Evolutionary conservation across 2,797 vertebrate species (phyloP), one percentile per base, ranked within the genome.

Genomic region (Chromis chromis): DNA sequence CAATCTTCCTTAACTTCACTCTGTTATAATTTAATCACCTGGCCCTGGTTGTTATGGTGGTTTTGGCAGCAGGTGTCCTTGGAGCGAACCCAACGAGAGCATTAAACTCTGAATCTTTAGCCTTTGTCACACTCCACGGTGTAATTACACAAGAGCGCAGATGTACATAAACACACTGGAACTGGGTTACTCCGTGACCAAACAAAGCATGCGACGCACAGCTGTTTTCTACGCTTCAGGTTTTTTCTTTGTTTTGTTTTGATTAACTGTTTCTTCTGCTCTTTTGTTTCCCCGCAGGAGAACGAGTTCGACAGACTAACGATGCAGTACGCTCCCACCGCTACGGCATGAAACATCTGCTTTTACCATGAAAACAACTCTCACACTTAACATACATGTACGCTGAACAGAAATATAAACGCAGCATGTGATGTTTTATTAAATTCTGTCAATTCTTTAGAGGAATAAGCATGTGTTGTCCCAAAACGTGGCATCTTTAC

Each of bases 271-370:
- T 78, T 78, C 48, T 46, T 70, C 49, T 86, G 39, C 42, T 76
- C 46, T 36, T 79, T 63, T 77, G 74, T 77, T 73, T 79, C 74
- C 53, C 65, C 69, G 19, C 87, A 99, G 98, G 98, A 99, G 88
- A 96, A 97, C 5, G 97, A 99, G 78, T 98, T 98, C 79, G 97
- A 98, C 86, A 94, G 97, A 36, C 94, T 98, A 36, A 89, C 87
- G 3, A 90, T 97, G 88, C 98, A 98, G 71, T 99, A 98, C 0
- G 90, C 96, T 1, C 96, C 97, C 70, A 95, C 94, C 0, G 94
- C 94, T 4, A 90, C 91, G 36, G 93, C 88, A 19, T 94, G 74
- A 85, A 53, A 68, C 66, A 19, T 28, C 69, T 63, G 55, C 56
- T 52, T 40, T 36, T 17, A 1, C 70, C 73, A 53, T 31, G 17